A percentile compares a stretch with the other conserved stretches of the same genome.
Conservation (phyloP, 2,113 vertebrate genomes). For the Theristicus caerulescens region DNA sequence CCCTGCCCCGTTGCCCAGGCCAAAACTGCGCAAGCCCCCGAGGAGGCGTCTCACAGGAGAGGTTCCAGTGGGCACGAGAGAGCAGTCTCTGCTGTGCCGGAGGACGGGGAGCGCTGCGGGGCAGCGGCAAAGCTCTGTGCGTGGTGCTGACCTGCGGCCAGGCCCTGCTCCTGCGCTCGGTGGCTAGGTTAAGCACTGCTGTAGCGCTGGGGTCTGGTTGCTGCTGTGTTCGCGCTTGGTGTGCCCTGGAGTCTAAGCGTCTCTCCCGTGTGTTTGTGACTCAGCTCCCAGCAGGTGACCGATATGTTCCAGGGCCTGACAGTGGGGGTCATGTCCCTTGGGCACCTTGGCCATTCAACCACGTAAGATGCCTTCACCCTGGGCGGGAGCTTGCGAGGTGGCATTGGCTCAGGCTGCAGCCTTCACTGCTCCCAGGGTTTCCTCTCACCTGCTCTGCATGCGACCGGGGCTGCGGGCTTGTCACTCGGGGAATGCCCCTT, state of each 20-base stretch:
- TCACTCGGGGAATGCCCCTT: neutral
- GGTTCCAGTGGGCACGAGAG: neutral
- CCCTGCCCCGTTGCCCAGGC: neutral
- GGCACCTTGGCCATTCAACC: constrained; percentile 41
- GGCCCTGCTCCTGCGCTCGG: neutral
- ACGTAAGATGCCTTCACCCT: constrained; percentile 45
- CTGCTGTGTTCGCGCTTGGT: neutral
- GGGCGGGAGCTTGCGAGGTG: neutral
- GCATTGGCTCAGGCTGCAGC: neutral
- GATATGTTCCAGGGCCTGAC: constrained; percentile 50
- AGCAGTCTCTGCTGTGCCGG: neutral
- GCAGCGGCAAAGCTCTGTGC: neutral
- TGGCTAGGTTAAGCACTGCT: neutral
- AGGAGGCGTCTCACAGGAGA: neutral
- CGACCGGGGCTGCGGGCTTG: neutral
- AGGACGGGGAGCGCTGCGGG: neutral
- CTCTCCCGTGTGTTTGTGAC: constrained; percentile 25
- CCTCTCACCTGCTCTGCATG: constrained; percentile 6
- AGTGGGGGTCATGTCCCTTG: constrained; percentile 43
- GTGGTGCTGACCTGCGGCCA: neutral
- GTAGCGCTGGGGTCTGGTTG: neutral
- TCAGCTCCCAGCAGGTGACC: constrained; percentile 52
- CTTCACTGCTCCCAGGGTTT: neutral
- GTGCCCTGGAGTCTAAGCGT: neutral
- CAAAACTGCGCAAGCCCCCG: accelerated